These are phyloP conservation scores for Penaeus monodon DNA, from an alignment of 2,888 invertebrate genomes.

Conservation along the genomic window DNA sequence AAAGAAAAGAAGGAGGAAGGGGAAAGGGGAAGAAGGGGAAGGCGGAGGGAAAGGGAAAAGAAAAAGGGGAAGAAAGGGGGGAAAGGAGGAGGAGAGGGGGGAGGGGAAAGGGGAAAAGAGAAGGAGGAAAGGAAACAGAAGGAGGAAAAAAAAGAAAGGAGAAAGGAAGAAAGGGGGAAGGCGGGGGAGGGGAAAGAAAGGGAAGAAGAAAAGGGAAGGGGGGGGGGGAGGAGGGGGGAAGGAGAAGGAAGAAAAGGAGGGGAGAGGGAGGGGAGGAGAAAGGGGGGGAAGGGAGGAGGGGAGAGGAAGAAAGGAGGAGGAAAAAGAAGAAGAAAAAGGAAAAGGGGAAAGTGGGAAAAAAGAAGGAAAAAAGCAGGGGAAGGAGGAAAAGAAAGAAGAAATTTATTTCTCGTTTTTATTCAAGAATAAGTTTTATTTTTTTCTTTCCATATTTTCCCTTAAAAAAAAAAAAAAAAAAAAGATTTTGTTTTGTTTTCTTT, in stretches of 20 bases:
- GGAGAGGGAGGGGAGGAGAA: background rate
- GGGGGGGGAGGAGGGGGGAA: background rate
- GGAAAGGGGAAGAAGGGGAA: background rate
- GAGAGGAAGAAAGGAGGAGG: background rate
- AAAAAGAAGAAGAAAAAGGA: background rate
- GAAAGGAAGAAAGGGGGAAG: constrained; percentile 8
- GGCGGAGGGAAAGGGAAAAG: background rate
- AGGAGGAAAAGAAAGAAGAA: too few relatives aligned
- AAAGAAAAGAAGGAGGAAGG: background rate
- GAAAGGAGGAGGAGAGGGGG: background rate
- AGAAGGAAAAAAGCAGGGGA: background rate
- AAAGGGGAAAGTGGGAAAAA: background rate
- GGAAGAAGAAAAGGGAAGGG: background rate
- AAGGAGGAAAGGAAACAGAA: background rate
- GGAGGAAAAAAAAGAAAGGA: background rate
- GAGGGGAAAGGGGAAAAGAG: background rate
- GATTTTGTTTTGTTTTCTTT: too few relatives aligned
- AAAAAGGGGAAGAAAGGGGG: background rate
- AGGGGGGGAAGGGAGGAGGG: background rate
- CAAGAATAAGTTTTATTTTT: too few relatives aligned
- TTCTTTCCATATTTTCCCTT: too few relatives aligned
- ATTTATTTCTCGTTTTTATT: too few relatives aligned
- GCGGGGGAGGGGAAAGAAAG: too few relatives aligned
- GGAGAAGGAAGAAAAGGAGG: background rate
- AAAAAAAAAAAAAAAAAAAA: too few relatives aligned